phyloP scores from a whole-genome alignment of 2,888 invertebrate genomes.

The Pterobdella sp. region DNA sequence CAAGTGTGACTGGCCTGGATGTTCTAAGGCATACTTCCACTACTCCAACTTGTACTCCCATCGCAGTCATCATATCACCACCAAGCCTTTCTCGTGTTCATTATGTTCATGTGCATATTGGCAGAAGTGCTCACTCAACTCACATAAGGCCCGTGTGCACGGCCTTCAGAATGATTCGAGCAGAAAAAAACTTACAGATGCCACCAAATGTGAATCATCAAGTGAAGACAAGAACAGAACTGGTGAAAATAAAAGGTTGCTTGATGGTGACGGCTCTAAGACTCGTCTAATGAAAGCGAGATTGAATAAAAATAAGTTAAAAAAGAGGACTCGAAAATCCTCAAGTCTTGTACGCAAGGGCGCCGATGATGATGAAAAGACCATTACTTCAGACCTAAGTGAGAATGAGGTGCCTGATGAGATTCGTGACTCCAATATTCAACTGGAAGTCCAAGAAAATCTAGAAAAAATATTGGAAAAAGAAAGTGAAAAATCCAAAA shows the following conservation, averaged over 20 bases:
- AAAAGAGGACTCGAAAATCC: neutral
- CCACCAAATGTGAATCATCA: no score
- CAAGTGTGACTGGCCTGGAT: constrained; percentile 46
- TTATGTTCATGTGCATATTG: constrained; percentile 48
- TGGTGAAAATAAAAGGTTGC: neutral
- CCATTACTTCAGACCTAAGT: neutral
- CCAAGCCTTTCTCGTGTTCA: constrained; percentile 47
- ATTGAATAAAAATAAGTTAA: neutral
- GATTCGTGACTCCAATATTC: neutral
- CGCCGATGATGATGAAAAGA: constrained; percentile 10
- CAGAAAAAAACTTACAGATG: no score
- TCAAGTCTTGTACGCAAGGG: neutral
- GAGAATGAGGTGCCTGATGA: neutral
- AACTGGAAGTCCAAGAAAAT: neutral
- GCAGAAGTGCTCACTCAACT: constrained; percentile 47
- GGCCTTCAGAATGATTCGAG: constrained; percentile 26
- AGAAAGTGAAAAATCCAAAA: neutral
- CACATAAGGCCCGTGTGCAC: constrained; percentile 41
- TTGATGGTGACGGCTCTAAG: neutral
- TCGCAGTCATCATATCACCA: constrained; percentile 46
- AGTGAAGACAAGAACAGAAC: neutral
- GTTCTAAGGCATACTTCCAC: constrained; percentile 48
- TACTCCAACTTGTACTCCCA: constrained; percentile 48
- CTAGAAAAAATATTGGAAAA: neutral
- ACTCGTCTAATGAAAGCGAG: neutral